phyloP scores from a whole-genome alignment of 2,888 invertebrate species.

The Tillus elongatus region DNA sequence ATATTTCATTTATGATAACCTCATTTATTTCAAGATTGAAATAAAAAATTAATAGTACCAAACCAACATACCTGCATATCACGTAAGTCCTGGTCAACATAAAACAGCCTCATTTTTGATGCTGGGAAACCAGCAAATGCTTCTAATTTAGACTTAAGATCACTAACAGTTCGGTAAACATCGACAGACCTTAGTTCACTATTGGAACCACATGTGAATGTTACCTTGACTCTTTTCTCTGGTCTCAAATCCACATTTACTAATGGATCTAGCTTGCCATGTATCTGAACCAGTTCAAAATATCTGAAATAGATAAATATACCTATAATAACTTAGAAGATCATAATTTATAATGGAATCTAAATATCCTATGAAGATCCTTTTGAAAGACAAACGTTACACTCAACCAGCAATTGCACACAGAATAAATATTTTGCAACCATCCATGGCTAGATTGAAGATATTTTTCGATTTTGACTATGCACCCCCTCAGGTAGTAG shows the following conservation, averaged over 20 bases:
- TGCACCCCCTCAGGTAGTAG: too few species aligned
- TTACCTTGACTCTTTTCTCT: constrained; percentile 78
- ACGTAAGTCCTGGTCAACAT: constrained; percentile 71
- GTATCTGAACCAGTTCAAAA: constrained; percentile 69
- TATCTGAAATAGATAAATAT: constrained; percentile 52
- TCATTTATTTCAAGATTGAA: background rate
- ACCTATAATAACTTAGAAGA: too few species aligned
- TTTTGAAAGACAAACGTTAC: too few species aligned
- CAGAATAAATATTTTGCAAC: too few species aligned
- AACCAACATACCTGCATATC: constrained; percentile 41
- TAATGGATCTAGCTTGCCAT: constrained; percentile 84
- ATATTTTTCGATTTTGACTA: too few species aligned
- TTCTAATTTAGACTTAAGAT: constrained; percentile 72
- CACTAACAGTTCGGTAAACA: constrained; percentile 71
- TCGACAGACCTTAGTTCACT: constrained; percentile 67
- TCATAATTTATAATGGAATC: too few species aligned
- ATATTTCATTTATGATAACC: too few species aligned
- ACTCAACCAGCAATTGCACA: too few species aligned
- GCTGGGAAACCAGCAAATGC: constrained; percentile 72
- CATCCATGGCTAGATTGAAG: too few species aligned
- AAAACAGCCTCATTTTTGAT: constrained; percentile 79
- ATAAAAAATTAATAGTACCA: too few species aligned
- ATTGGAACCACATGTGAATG: constrained; percentile 68
- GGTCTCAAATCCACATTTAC: constrained; percentile 81
- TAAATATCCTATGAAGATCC: too few species aligned